Evolutionary conservation across 2,888 invertebrate genomes (phyloP), one percentile per base, ranked within the genome.

Genomic region (Sepiola atlantica): DNA sequence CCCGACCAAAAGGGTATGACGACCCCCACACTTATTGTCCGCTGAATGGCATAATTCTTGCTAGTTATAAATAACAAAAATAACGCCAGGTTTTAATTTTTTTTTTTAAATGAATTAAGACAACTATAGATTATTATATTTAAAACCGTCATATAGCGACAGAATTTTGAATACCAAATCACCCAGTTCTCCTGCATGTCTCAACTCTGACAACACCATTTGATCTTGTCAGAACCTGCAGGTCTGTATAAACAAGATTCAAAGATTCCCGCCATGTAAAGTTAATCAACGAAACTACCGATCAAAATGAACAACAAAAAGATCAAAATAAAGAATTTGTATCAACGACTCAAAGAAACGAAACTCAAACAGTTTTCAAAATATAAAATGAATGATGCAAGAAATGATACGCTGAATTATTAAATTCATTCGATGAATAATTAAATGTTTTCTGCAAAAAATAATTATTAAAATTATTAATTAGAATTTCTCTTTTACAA

Each of bases 401-500:
- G n/a, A 77, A n/a, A 77, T 61, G 61, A 61, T 61, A 61, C 61
- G 10, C 28, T 28, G 57, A 18, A 6, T 77, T 77, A 77, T 77
- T 77, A n/a, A n/a, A 77, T 77, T 77, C 1, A 77, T n/a, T n/a
- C n/a, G n/a, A 77, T 77, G 77, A 28, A 77, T 77, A 77, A 77
- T 77, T 77, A 77, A 77, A 77, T 14, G 77, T 77, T 77, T 77
- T 77, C 28, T 12, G 14, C n/a, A 77, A 77, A 77, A 77, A 77
- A 77, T 77, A 77, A 77, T 77, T 77, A 77, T 14, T n/a, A 28
- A 77, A 77, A 77, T 77, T n/a, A n/a, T 77, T n/a, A 77, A 77
- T 77, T 77, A 77, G 77, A 77, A n/a, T n/a, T 77, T 77, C n/a
- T 77, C 45, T 77, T n/a, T 77, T 77, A n/a, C 77, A 77, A n/a